Conservation (phyloP, 2,888 invertebrate genomes). For the Pherbina coryleti region DNA sequence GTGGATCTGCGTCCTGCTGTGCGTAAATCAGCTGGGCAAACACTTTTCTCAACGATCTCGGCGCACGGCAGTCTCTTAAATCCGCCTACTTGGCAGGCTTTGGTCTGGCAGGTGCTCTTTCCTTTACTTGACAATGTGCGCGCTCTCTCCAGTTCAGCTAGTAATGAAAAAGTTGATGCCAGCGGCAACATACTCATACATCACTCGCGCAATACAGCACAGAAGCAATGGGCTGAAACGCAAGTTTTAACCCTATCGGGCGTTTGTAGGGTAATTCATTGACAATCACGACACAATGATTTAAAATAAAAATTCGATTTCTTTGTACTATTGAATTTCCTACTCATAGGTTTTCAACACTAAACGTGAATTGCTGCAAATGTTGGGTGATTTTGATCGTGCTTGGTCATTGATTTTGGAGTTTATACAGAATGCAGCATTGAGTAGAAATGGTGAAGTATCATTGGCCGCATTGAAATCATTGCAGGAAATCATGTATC, state of each 20-base stretch:
- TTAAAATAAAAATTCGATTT: not conserved
- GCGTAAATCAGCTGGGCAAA: slow-evolving; percentile 96
- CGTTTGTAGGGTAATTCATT: slow-evolving; percentile 82
- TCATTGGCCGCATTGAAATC: slow-evolving; percentile 96
- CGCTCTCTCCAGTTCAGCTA: slow-evolving; percentile 75
- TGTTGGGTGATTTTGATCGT: slow-evolving; percentile 90
- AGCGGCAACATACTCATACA: slow-evolving; percentile 96
- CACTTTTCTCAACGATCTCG: slow-evolving; percentile 95
- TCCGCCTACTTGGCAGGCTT: slow-evolving; percentile 92
- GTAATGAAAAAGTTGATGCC: slow-evolving; percentile 82
- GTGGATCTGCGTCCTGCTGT: slow-evolving; percentile 96
- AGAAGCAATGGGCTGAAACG: slow-evolving; percentile 99
- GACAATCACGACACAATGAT: too few relatives aligned
- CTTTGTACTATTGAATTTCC: not conserved
- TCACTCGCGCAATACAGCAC: slow-evolving; percentile 97
- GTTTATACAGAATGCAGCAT: slow-evolving; percentile 92
- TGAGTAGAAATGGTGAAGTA: slow-evolving; percentile 94
- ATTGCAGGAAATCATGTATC: slow-evolving; percentile 93
- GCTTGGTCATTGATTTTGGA: slow-evolving; percentile 95
- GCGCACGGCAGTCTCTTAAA: slow-evolving; percentile 93
- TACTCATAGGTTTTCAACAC: slow-evolving; percentile 79
- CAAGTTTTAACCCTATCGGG: slow-evolving; percentile 92
- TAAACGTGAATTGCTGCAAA: slow-evolving; percentile 85
- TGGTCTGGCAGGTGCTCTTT: slow-evolving; percentile 95
- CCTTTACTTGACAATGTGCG: slow-evolving; percentile 94